A percentile compares a stretch with the other conserved stretches of the same genome.
phyloP scores from a whole-genome alignment of 2,888 invertebrate species.

The Platypus cylindrus region DNA sequence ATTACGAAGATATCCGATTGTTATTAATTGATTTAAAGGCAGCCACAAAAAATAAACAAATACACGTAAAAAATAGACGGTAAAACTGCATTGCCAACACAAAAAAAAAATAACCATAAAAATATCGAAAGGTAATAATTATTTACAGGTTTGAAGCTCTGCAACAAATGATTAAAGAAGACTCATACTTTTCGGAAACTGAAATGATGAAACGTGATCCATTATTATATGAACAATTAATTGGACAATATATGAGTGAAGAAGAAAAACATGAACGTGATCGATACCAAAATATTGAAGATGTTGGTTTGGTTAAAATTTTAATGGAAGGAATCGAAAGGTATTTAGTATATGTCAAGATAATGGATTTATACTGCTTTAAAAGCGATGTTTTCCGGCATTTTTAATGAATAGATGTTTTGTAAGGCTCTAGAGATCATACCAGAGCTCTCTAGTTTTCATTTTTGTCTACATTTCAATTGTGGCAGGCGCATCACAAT shows the following conservation, averaged over 20 bases:
- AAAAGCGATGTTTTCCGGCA: no score
- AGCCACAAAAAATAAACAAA: constrained; percentile 37
- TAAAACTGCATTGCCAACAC: constrained; percentile 1
- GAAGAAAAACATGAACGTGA: constrained; percentile 58
- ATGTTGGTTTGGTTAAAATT: constrained; percentile 58
- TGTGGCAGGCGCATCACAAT: no score
- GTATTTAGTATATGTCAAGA: no score
- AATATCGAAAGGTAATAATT: no score
- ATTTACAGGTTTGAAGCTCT: constrained; percentile 52
- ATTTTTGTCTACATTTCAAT: no score
- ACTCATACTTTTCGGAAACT: constrained; percentile 75
- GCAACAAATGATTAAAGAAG: constrained; percentile 53
- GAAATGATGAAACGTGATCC: constrained; percentile 93
- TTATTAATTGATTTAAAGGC: constrained; percentile 50
- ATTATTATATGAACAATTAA: constrained; percentile 74
- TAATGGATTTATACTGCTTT: no score
- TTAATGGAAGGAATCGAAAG: constrained; percentile 68
- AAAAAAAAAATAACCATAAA: no score
- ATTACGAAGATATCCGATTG: constrained; percentile 46
- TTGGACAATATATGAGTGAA: constrained; percentile 63
- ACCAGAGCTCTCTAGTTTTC: neutral
- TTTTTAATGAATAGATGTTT: neutral
- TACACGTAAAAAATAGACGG: constrained; percentile 60
- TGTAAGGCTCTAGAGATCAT: neutral
- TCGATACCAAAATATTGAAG: constrained; percentile 40